A percentile compares a stretch with the other conserved stretches of the same genome.
Evolutionary conservation across 2,113 vertebrate species (phyloP).

Genomic region (Oxyruncus cristatus): DNA sequence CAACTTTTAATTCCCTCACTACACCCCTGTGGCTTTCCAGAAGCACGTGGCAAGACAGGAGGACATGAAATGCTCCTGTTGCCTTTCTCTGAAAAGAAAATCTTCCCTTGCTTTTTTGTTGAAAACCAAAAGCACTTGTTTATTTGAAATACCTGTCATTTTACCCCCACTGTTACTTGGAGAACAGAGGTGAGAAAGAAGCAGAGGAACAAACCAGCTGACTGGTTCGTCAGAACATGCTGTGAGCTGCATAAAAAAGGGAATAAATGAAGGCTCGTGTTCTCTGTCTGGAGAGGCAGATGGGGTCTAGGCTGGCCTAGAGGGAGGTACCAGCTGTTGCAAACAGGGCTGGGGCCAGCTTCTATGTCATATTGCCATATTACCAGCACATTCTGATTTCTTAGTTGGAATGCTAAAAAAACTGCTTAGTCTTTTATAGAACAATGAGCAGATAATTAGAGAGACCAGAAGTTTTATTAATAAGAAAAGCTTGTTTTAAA

Average conservation of each 20-base stretch:
- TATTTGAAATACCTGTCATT: background rate
- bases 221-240: background rate
- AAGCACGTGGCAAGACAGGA: background rate
- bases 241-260: background rate
- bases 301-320: background rate
- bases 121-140: background rate
- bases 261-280: background rate
- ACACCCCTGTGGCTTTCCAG: background rate
- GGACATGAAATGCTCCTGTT: background rate
- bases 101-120: background rate
- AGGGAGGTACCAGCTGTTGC: background rate
- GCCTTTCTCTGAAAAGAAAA: background rate
- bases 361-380: background rate
- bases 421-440: background rate
- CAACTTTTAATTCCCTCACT: background rate
- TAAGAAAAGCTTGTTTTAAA: conserved; percentile 13
- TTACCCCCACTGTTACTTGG: background rate
- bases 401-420: background rate
- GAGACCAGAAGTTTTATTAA: background rate
- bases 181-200: background rate
- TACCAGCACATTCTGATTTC: background rate
- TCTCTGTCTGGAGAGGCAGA: background rate
- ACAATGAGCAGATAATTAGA: conserved; percentile 31
- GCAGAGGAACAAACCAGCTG: background rate
- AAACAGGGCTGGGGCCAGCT: background rate